Evolutionary conservation across 2,113 vertebrate species (phyloP), one percentile per base, ranked within the genome.

Genomic region (Arothron firmamentum): DNA sequence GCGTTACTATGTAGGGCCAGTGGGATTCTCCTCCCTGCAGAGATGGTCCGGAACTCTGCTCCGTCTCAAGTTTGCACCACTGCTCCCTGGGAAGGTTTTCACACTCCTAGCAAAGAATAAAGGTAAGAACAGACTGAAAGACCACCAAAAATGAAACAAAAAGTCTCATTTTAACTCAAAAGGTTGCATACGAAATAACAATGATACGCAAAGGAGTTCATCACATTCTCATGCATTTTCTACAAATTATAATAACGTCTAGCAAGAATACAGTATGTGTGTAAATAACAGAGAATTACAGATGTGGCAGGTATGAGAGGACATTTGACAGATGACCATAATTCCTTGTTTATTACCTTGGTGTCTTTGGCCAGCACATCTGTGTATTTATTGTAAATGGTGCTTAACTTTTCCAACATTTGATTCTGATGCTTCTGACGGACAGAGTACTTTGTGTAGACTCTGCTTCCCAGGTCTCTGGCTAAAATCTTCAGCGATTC

Each of bases 281-380:
- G 25, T 28, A 28, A 28, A 28, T 28, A 28, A 6, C 21, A 23
- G 21, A 23, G 21, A 23, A 23, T 23, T 23, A 23, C 21, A 23
- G 4, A 28, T 28, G 25, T 28, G 25, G 25, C 25, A 28, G 6
- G 25, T 28, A 19, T 17, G n/a, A 6, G 31, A 38, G 57, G 8
- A 50, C 2, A 46, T 31, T 1, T 28, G 6, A 11, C 19, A 18
- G 12, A 48, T 57, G 41, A 43, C 6, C 25, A 28, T 28, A 4
- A 1, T 6, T 28, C 6, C 25, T 28, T 28, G 3, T 28, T 28
- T 28, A 28, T 20, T 74, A 98, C 97, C 93, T 91, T 57, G 0
- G 81, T 72, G 56, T 98, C 92, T 16, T 88, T 91, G 8, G 95
- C 93, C 67, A 98, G 86, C 25, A 98, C 85, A 4, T 84, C 83